These are phyloP conservation scores for Salminus brasiliensis DNA, from an alignment of 2,113 vertebrate genomes.

Conservation along the genomic window DNA sequence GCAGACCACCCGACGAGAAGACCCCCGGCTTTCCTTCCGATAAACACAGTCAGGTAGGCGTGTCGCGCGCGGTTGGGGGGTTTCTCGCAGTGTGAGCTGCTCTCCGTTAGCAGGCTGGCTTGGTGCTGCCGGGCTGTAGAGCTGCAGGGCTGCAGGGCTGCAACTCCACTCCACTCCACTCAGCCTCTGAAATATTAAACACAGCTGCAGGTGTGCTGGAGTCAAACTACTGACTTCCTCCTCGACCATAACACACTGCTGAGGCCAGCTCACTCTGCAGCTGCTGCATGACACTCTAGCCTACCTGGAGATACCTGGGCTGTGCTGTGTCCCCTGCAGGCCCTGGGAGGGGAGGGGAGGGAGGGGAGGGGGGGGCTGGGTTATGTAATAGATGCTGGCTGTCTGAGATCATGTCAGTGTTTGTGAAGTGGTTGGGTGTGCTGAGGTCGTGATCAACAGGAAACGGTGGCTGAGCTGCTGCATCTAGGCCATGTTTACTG, in stretches of 20 bases:
- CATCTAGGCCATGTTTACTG: too few species aligned
- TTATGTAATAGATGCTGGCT: too few species aligned
- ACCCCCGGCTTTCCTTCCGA: neutral
- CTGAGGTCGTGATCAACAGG: too few species aligned
- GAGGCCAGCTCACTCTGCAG: neutral
- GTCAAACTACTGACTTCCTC: neutral
- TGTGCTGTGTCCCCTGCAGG: too few species aligned
- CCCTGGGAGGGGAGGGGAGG: too few species aligned
- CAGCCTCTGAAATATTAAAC: neutral
- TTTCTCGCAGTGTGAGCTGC: neutral
- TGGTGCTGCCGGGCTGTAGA: too few species aligned
- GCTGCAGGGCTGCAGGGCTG: neutral
- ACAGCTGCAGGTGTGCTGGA: slow-evolving; percentile 11
- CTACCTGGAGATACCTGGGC: neutral
- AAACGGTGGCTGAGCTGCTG: too few species aligned
- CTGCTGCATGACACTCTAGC: neutral
- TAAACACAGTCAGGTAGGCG: neutral
- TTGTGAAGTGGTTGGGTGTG: too few species aligned
- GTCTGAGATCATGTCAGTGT: too few species aligned
- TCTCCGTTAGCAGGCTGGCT: neutral
- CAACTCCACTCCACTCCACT: too few species aligned
- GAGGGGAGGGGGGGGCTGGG: too few species aligned
- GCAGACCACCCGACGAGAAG: neutral
- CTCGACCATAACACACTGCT: neutral
- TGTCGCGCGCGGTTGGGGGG: neutral